Evolutionary conservation across 2,797 vertebrate species (phyloP).

Genomic region (Tragopan temminckii): DNA sequence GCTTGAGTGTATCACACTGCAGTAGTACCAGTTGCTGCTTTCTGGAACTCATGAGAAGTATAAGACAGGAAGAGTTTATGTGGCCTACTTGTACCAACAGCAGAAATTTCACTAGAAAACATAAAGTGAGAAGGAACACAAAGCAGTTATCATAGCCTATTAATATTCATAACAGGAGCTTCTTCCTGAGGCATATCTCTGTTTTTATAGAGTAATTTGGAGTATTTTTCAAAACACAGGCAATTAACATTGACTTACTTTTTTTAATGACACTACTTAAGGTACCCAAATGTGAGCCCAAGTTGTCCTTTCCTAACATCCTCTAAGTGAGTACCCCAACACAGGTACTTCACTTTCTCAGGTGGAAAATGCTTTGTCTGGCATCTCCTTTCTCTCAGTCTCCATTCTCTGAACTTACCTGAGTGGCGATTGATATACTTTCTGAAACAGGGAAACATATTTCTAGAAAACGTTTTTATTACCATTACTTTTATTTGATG

Average conservation of each 20-base stretch:
- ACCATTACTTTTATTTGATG: background rate
- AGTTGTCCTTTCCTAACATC: background rate
- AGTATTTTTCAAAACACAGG: slow-evolving; percentile 40
- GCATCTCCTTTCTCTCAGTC: background rate
- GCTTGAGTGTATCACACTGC: no score
- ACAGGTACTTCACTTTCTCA: background rate
- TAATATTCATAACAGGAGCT: slow-evolving; percentile 7
- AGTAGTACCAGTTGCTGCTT: background rate
- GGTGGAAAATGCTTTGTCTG: background rate
- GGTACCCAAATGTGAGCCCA: background rate
- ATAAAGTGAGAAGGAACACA: background rate
- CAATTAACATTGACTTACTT: background rate
- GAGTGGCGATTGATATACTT: background rate
- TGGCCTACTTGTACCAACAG: background rate
- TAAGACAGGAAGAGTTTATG: background rate
- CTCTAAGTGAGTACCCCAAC: background rate
- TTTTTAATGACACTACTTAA: background rate
- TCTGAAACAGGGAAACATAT: background rate
- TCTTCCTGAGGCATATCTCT: slow-evolving; percentile 27
- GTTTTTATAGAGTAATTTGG: slow-evolving; percentile 26
- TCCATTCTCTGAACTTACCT: background rate
- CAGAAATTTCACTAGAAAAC: background rate
- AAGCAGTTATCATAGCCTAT: background rate
- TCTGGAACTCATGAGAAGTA: background rate
- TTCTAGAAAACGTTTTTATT: background rate